Evolutionary conservation across 2,797 vertebrate species (phyloP).

Genomic region (Eospalax fontanierii): DNA sequence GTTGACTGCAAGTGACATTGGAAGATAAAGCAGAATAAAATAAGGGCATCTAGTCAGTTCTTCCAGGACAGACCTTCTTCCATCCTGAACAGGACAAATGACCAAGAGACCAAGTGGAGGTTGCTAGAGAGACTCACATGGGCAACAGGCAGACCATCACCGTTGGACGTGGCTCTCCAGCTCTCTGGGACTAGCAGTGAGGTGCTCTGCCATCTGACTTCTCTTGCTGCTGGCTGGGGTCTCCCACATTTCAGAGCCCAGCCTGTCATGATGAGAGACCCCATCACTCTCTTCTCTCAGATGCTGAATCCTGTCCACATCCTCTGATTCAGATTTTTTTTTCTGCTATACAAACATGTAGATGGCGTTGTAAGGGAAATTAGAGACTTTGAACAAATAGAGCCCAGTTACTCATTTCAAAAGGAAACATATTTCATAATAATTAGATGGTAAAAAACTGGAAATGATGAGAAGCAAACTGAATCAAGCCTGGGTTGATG

Average conservation of each 20-base stretch:
- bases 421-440: conserved; percentile 69
- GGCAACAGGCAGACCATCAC: not conserved
- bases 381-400: conserved; percentile 59
- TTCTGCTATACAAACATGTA: conserved; percentile 29
- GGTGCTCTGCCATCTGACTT: not conserved
- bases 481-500: conserved; percentile 66
- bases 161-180: not conserved
- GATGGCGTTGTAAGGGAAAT: not conserved
- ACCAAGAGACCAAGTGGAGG: not conserved
- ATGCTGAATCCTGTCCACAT: not conserved
- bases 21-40: not conserved
- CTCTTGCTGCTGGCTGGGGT: not conserved
- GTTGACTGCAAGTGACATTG: not conserved
- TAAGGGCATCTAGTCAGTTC: not conserved
- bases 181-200: not conserved
- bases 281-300: not conserved
- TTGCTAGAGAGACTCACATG: not conserved
- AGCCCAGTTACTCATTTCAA: conserved; percentile 69
- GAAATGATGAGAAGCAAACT: conserved; percentile 70
- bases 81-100: not conserved
- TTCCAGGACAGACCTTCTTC: not conserved
- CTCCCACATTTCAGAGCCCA: not conserved
- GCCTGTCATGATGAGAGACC: not conserved
- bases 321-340: conserved; percentile 47
- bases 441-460: conserved; percentile 77